These are phyloP conservation scores for Heliconius melpomene DNA, from an alignment of 1,140 invertebrate species.

Conservation along the genomic window DNA sequence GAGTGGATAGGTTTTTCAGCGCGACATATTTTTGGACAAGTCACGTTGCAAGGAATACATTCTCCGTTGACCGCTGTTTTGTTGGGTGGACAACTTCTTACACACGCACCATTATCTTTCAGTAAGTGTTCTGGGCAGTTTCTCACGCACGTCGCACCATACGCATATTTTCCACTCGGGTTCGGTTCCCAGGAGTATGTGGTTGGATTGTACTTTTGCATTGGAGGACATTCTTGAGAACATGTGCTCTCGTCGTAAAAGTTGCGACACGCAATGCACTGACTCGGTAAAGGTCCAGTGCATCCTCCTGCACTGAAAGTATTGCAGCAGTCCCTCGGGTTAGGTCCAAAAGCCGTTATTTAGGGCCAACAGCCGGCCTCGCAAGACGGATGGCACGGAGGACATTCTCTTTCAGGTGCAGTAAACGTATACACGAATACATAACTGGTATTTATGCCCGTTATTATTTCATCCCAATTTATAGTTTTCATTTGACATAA, in stretches of 20 bases:
- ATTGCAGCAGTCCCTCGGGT: constrained; percentile 97
- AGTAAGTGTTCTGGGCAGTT: constrained; percentile 96
- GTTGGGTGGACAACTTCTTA: constrained; percentile 93
- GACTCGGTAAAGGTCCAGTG: constrained; percentile 94
- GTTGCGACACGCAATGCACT: constrained; percentile 97
- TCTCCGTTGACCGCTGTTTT: constrained; percentile 93
- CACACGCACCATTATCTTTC: constrained; percentile 96
- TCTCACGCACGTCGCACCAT: constrained; percentile 97
- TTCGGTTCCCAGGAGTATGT: constrained; percentile 96
- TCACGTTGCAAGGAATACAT: constrained; percentile 96
- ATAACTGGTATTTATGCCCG: constrained; percentile 85
- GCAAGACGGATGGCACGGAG: constrained; percentile 90
- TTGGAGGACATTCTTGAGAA: constrained; percentile 96
- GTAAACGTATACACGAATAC: constrained; percentile 93
- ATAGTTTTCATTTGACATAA: constrained; percentile 97
- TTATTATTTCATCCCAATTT: constrained; percentile 97
- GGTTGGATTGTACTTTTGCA: constrained; percentile 95
- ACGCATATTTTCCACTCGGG: constrained; percentile 96
- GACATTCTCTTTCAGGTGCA: constrained; percentile 88
- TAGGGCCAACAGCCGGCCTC: constrained; percentile 94
- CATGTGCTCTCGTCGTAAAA: constrained; percentile 97
- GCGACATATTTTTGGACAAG: constrained; percentile 95
- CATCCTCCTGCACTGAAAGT: constrained; percentile 98
- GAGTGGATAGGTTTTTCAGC: constrained; percentile 89
- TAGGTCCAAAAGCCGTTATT: constrained; percentile 93